Conservation (phyloP, 2,797 vertebrate species). For the Euthynnus affinis region DNA sequence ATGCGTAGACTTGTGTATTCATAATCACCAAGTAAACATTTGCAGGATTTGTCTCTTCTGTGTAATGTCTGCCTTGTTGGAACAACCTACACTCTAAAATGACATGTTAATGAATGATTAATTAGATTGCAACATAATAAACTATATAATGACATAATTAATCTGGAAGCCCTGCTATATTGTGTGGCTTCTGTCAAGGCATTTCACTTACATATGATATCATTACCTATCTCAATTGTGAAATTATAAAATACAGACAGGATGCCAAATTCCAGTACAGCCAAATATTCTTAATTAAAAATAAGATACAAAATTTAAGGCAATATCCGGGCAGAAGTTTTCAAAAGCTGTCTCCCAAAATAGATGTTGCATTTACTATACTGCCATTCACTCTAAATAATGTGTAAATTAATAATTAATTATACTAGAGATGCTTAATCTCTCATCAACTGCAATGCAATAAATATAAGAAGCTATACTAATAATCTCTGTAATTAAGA, state of each 20-base stretch:
- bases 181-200: neutral
- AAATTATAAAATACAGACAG: neutral
- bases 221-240: neutral
- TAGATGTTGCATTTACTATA: neutral
- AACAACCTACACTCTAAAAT: slow-evolving; percentile 16
- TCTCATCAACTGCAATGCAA: slow-evolving; percentile 25
- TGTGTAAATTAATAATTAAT: neutral
- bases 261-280: neutral
- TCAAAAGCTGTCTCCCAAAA: neutral
- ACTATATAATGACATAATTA: slow-evolving; percentile 1
- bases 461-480: slow-evolving; percentile 32
- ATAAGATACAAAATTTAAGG: neutral
- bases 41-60: slow-evolving; percentile 19
- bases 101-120: slow-evolving; percentile 35
- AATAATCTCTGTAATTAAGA: slow-evolving; percentile 48
- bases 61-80: slow-evolving; percentile 23
- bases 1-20: slow-evolving; percentile 14
- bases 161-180: neutral
- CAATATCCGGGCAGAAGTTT: neutral
- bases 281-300: neutral
- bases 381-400: slow-evolving; percentile 10
- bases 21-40: slow-evolving; percentile 38
- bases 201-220: slow-evolving; percentile 11
- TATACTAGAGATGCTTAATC: slow-evolving; percentile 29
- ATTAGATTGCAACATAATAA: slow-evolving; percentile 26